phyloP scores from a whole-genome alignment of 1,140 invertebrate genomes.

The Grapholita molesta region DNA sequence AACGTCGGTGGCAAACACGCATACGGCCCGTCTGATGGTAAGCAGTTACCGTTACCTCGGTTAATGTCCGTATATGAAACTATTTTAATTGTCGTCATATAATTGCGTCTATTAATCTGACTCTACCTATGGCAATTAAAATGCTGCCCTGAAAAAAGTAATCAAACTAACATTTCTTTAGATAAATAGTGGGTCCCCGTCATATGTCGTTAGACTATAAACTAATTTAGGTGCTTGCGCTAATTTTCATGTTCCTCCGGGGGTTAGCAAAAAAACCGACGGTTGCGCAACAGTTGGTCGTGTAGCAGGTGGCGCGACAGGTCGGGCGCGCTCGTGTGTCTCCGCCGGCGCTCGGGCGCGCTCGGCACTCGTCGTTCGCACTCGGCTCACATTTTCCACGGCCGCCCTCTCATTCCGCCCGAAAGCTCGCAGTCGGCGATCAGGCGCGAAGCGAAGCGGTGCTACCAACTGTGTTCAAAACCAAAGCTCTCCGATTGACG shows the following conservation, averaged over 20 bases:
- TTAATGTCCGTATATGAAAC: neutral
- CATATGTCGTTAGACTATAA: constrained; percentile 18
- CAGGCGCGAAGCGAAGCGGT: constrained; percentile 54
- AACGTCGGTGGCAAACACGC: too few species aligned
- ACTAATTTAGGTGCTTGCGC: constrained; percentile 36
- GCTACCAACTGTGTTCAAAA: constrained; percentile 27
- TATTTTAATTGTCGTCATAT: neutral
- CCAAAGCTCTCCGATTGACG: constrained; percentile 29
- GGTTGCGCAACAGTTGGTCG: constrained; percentile 73
- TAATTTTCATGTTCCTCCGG: constrained; percentile 57
- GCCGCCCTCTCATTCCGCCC: constrained; percentile 72
- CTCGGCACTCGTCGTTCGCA: constrained; percentile 31
- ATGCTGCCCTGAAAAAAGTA: constrained; percentile 4
- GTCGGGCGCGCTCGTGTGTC: constrained; percentile 38
- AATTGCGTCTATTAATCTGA: neutral
- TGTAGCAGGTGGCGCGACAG: constrained; percentile 70
- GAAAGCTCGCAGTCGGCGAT: constrained; percentile 70
- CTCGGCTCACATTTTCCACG: constrained; percentile 58
- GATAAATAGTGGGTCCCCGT: neutral
- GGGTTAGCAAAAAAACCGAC: constrained; percentile 72
- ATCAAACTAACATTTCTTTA: neutral
- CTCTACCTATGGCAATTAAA: constrained; percentile 22
- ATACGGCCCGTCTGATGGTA: too few species aligned
- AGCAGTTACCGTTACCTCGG: too few species aligned
- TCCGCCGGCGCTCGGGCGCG: constrained; percentile 30